Base-by-base conservation (phyloP, 2,888 invertebrate species). In the Polyploca ridens region DNA sequence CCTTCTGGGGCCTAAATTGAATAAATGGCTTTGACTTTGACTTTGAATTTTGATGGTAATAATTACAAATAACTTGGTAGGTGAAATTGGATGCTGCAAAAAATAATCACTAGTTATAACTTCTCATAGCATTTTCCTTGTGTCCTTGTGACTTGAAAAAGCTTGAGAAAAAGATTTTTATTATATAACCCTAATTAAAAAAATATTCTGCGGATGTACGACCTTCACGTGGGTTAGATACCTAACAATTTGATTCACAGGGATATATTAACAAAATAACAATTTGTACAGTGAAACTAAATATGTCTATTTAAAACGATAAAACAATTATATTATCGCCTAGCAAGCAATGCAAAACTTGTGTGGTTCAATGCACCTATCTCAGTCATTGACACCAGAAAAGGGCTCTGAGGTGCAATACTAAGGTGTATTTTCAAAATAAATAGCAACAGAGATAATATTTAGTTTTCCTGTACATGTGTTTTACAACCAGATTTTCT, bases 311-410 rank as follows among this genome's bases (percentile, higher is more conserved):
- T 6, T 49, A 49, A 16, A 49, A 16, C 5, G 14, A n/a, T 49
- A 49, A 6, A 16, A 16, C 16, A 16, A 16, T 16, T 41, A 0
- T 41, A n/a, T 54, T 10, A 54, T 54, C 54, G 16, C 10, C 19
- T 19, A 19, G 10, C 54, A 19, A 54, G 19, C 19, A 54, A 54
- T 1, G 54, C 54, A 54, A 54, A 54, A 27, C 19, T 64, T 58
- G 35, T 64, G 49, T 70, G 38, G 72, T 70, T 72, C 72, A 69
- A 69, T 67, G 70, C 63, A 68, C 72, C 58, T 64, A 62, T 44
- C 57, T 66, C 67, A 72, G 77, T 71, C 69, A 68, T 66, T 71
- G 75, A 75, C 75, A 66, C 64, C 66, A 58, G 35, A 54, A 62
- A 68, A 70, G 68, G 67, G 44, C 64, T 44, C 54, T 33, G 41